phyloP scores from a whole-genome alignment of 2,113 vertebrate species.

The Nothoprocta pentlandii region DNA sequence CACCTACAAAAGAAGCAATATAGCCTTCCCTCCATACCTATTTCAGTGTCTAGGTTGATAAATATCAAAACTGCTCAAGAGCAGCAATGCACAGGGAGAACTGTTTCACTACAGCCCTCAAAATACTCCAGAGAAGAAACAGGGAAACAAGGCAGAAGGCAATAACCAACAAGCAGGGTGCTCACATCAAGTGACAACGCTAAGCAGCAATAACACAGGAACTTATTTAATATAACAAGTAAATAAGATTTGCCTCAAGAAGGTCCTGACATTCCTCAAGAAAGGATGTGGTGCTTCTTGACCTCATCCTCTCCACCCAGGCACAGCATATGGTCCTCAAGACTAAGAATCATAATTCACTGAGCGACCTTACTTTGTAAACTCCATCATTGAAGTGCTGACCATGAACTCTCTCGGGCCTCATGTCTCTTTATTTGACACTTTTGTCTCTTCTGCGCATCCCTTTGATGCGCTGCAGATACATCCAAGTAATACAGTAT shows the following conservation, averaged over 20 bases:
- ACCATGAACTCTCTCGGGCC: not conserved
- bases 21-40: not conserved
- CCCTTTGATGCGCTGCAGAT: not conserved
- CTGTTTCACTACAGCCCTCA: not conserved
- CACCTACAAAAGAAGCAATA: not conserved
- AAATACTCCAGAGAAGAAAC: not conserved
- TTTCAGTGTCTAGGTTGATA: not conserved
- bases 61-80: not conserved
- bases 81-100: not conserved
- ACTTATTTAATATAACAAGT: not conserved
- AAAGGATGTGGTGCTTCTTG: not conserved
- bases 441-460: not conserved
- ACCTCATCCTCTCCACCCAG: not conserved
- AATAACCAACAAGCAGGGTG: not conserved
- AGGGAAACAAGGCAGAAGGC: not conserved
- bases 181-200: not conserved
- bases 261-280: fast-evolving
- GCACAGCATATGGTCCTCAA: fast-evolving
- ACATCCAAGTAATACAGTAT: not conserved
- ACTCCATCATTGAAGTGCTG: not conserved
- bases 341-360: not conserved
- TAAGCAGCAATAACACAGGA: not conserved
- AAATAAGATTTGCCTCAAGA: not conserved
- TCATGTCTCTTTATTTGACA: not conserved
- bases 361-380: not conserved